phyloP scores from a whole-genome alignment of 2,797 vertebrate species.

The Enteromius unitaeniatus region DNA sequence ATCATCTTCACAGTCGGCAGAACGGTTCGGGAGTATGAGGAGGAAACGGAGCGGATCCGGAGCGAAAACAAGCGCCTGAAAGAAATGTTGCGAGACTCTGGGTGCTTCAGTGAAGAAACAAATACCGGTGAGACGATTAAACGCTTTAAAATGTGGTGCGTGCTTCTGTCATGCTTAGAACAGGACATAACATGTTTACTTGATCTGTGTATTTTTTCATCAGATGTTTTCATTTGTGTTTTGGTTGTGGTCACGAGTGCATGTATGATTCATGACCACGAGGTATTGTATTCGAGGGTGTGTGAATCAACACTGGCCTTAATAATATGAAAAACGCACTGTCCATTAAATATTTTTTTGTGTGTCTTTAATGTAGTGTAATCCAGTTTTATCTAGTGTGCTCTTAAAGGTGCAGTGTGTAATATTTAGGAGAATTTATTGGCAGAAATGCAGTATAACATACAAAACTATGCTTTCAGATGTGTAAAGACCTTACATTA shows the following conservation, averaged over 20 bases:
- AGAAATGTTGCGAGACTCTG: conserved; percentile 55
- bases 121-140: conserved; percentile 32
- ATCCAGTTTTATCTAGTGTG: background rate
- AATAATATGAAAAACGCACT: background rate
- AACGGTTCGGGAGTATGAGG: conserved; percentile 61
- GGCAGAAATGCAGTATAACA: too few relatives aligned
- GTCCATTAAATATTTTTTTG: too few relatives aligned
- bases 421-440: too few relatives aligned
- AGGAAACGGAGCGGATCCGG: conserved; percentile 59
- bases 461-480: too few relatives aligned
- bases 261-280: background rate
- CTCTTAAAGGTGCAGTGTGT: background rate
- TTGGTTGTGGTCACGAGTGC: background rate
- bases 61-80: conserved; percentile 61
- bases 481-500: too few relatives aligned
- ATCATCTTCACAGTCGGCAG: conserved; percentile 58
- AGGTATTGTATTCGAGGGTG: background rate
- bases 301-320: background rate
- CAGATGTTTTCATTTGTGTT: background rate
- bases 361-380: too few relatives aligned
- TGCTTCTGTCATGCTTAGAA: background rate
- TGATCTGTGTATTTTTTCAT: background rate
- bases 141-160: background rate
- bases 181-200: too few relatives aligned
- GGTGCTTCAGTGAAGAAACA: conserved; percentile 35